phyloP scores from a whole-genome alignment of 2,113 vertebrate species.

The Prochilodus magdalenae region DNA sequence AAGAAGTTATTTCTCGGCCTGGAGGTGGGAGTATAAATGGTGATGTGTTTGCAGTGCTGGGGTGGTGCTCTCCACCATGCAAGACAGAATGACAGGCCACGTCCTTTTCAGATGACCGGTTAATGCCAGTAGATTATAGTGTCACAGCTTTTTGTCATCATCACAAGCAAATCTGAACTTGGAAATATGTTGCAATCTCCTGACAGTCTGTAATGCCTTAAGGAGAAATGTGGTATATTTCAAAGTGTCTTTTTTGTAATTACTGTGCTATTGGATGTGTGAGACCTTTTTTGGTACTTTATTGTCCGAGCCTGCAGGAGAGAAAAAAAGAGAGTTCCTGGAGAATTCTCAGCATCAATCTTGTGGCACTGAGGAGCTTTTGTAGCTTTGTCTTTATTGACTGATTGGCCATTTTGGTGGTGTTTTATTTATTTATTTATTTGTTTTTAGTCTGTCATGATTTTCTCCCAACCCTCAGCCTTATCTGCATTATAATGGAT shows the following conservation, averaged over 20 bases:
- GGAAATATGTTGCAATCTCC: neutral
- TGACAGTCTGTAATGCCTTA: neutral
- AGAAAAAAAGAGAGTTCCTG: neutral
- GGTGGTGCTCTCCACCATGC: neutral
- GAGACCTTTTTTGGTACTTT: neutral
- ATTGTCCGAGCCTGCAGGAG: neutral
- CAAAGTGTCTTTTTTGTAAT: neutral
- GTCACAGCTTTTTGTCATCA: neutral
- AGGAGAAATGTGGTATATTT: neutral
- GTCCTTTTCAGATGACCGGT: neutral
- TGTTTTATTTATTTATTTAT: slow-evolving; percentile 1
- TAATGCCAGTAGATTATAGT: neutral
- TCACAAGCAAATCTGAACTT: neutral
- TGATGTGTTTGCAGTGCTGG: neutral
- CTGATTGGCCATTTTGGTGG: neutral
- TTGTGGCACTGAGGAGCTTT: neutral
- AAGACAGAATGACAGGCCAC: neutral
- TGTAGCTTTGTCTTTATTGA: neutral
- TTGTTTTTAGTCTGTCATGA: neutral
- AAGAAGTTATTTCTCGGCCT: slow-evolving; percentile 3
- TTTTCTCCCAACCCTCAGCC: neutral
- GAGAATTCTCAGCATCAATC: neutral
- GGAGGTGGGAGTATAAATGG: slow-evolving; percentile 5
- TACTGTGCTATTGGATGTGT: neutral
- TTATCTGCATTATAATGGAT: slow-evolving; percentile 31